A percentile compares a stretch with the other conserved stretches of the same genome.
Conservation (phyloP, 2,113 vertebrate species). For the Xyrauchen texanus region DNA sequence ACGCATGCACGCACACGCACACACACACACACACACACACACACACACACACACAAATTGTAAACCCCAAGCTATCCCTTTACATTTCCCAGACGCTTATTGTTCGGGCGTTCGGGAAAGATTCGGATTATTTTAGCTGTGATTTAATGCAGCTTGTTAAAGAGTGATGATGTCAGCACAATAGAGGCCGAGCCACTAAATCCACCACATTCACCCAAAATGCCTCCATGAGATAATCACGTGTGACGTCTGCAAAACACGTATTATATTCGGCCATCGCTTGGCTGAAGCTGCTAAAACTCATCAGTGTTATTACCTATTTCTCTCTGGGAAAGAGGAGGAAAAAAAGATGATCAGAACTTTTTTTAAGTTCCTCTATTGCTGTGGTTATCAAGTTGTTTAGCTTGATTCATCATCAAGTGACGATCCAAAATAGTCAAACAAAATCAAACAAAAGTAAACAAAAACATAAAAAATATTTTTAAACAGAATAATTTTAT, state of each 20-base stretch:
- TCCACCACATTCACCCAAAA: slow-evolving; percentile 91
- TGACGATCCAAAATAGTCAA: too few relatives aligned
- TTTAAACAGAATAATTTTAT: too few relatives aligned
- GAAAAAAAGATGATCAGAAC: slow-evolving; percentile 61
- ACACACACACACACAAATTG: slow-evolving; percentile 18
- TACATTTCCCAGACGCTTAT: slow-evolving; percentile 72
- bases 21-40: slow-evolving; percentile 40
- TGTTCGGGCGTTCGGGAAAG: slow-evolving; percentile 72
- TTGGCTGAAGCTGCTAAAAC: slow-evolving; percentile 91
- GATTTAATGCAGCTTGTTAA: slow-evolving; percentile 82
- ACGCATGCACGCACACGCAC: too few relatives aligned
- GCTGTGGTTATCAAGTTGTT: too few relatives aligned
- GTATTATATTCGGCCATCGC: slow-evolving; percentile 92
- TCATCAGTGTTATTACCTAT: slow-evolving; percentile 84
- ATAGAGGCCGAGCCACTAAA: slow-evolving; percentile 84
- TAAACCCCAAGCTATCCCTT: slow-evolving; percentile 56
- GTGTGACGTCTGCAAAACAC: slow-evolving; percentile 88
- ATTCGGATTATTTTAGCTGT: slow-evolving; percentile 78
- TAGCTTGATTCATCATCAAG: too few relatives aligned
- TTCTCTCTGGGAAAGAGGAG: slow-evolving; percentile 70
- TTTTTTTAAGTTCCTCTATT: slow-evolving; percentile 30
- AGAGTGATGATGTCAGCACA: slow-evolving; percentile 85
- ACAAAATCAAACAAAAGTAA: too few relatives aligned
- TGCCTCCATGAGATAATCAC: slow-evolving; percentile 83
- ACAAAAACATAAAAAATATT: too few relatives aligned